Conservation (phyloP, 2,113 vertebrate genomes). For the Nestor notabilis region DNA sequence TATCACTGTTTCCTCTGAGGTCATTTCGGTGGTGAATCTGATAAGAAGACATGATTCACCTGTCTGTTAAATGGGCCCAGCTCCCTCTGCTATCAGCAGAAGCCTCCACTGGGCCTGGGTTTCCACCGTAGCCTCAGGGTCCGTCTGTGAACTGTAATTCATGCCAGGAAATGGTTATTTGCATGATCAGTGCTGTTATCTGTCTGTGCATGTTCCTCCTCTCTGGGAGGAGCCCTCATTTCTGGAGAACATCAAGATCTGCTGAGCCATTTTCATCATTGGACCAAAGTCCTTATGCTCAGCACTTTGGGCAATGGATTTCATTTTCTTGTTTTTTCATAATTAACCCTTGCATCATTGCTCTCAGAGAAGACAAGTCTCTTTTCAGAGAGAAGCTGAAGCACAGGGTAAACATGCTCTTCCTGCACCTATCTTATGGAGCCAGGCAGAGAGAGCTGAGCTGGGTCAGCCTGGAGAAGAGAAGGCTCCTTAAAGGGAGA, state of each 20-base stretch:
- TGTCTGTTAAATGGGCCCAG: not conserved
- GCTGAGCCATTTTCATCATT: not conserved
- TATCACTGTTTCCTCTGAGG: not conserved
- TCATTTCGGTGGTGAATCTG: not conserved
- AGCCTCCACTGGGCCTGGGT: not conserved
- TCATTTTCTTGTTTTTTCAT: not conserved
- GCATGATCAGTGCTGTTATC: not conserved
- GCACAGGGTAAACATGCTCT: not conserved
- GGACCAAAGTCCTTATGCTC: not conserved
- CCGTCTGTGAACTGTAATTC: not conserved
- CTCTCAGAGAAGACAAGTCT: not conserved
- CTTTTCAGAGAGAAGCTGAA: not conserved
- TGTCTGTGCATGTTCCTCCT: not conserved
- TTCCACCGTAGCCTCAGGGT: not conserved
- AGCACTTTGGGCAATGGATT: not conserved
- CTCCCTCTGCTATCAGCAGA: not conserved
- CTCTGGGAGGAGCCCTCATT: not conserved
- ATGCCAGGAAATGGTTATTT: not conserved
- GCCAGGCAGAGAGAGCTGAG: not conserved
- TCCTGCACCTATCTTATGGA: not conserved
- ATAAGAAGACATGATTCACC: not conserved
- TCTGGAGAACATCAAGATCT: constrained; percentile 12
- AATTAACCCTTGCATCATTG: not conserved
- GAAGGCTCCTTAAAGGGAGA: not conserved
- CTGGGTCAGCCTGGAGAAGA: not conserved